Evolutionary conservation across 2,113 vertebrate species (phyloP), one percentile per base, ranked within the genome.

Genomic region (Charina bottae): DNA sequence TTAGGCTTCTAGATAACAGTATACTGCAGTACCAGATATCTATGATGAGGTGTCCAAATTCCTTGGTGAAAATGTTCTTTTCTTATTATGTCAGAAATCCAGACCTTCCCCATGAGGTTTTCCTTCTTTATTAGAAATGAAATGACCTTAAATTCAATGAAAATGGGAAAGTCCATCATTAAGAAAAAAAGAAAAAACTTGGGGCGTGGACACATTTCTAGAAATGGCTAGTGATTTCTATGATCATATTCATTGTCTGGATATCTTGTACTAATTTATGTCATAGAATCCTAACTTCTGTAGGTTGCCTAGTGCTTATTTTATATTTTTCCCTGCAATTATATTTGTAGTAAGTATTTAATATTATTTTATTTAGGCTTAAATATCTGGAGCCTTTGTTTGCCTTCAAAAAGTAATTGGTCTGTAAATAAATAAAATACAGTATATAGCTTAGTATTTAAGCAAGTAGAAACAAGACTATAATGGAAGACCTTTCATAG

Each of bases 311-410:
- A 78, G 17, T 37, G 15, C 33, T 19, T 21, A 21, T 37, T 78
- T 78, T 37, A 37, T 1, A 15, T 9, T 46, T 59, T 59, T 8
- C 33, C 12, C 26, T 19, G 21, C 8, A 9, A 0, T 68, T 28
- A 33, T 68, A 1, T 54, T 92, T 84, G 17, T 49, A 46, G 12
- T 89, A 26, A 26, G 13, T 4, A 6, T 0, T 0, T 6, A 9
- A 64, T 0, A 28, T 85, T 53, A 28, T 64, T 64, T 91, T 90
- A 55, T 0, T 58, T 2, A 0, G 0, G 17, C 19, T 2, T 84
- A 55, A 54, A 2, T 55, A 55, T 0, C 0, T 55, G 42, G 33
- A 89, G 0, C 21, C 3, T n/a, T 83, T 92, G 55, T 84, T 91
- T 95, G 64, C 4, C 11, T 78, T 42, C 7, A 33, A 0, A 1